Percentiles rank a stretch among this genome's conserved stretches.
Evolutionary conservation across 2,888 invertebrate species (phyloP).

Genomic region (Pristionchus maxplancki): DNA sequence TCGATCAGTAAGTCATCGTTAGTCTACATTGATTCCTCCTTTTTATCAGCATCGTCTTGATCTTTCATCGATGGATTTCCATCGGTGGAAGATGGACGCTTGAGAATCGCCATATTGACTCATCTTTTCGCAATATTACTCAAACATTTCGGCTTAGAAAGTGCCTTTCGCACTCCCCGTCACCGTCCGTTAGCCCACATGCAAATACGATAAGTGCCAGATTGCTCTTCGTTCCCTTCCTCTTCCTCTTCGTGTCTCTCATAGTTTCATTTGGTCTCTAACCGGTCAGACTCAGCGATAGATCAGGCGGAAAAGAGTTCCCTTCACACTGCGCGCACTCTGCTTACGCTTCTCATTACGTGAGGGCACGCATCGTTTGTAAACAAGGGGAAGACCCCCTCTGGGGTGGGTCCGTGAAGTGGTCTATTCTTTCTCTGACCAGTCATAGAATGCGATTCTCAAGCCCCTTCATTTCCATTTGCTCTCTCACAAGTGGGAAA

Average conservation of each 20-base stretch:
- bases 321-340: neutral
- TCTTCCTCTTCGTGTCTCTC: neutral
- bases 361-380: conserved; percentile 1
- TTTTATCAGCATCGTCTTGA: too few species aligned
- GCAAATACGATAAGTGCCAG: conserved; percentile 30
- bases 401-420: neutral
- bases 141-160: neutral
- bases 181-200: neutral
- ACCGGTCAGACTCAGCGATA: too few species aligned
- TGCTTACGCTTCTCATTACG: conserved; percentile 44
- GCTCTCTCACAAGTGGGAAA: neutral
- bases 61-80: too few species aligned
- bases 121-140: neutral
- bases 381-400: conserved; percentile 17
- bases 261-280: neutral
- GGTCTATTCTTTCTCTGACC: neutral
- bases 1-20: too few species aligned
- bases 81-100: too few species aligned
- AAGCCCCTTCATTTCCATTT: neutral
- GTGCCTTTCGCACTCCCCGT: neutral
- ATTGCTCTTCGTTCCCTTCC: neutral
- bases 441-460: neutral
- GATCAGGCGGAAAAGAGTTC: too few species aligned
- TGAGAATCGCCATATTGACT: too few species aligned
- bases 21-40: too few species aligned